phyloP scores from a whole-genome alignment of 2,888 invertebrate species.

The Drosophila monieri region DNA sequence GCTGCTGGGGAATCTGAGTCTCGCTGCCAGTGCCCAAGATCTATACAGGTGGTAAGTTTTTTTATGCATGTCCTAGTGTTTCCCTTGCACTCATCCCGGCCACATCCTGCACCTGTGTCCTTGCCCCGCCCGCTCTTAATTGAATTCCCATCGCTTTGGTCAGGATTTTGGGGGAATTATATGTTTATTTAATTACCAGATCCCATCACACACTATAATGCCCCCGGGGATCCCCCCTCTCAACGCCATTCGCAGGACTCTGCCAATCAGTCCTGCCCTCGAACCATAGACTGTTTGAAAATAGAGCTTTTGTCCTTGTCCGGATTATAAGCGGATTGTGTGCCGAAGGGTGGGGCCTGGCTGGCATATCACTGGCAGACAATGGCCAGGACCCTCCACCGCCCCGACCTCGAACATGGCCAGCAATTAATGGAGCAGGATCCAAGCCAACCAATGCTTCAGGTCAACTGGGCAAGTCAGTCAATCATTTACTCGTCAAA shows the following conservation, averaged over 20 bases:
- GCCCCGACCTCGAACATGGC: background rate
- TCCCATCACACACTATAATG: constrained; percentile 9
- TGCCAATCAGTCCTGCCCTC: constrained; percentile 43
- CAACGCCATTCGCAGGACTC: constrained; percentile 58
- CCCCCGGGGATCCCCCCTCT: constrained; percentile 8
- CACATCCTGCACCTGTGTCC: background rate
- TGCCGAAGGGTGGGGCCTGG: background rate
- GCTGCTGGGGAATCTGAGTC: constrained; percentile 83
- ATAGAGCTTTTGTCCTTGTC: constrained; percentile 6
- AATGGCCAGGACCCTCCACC: constrained; percentile 12
- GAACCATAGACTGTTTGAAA: background rate
- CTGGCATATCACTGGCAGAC: constrained; percentile 36
- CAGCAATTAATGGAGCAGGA: constrained; percentile 33
- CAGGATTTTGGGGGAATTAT: background rate
- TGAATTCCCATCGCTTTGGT: constrained; percentile 44
- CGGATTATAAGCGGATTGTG: constrained; percentile 14
- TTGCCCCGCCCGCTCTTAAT: constrained; percentile 37
- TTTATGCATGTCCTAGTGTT: constrained; percentile 51
- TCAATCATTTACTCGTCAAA: constrained; percentile 24
- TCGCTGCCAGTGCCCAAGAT: constrained; percentile 85
- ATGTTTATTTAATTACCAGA: background rate
- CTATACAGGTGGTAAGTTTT: constrained; percentile 84
- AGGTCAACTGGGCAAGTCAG: constrained; percentile 16
- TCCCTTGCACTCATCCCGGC: background rate
- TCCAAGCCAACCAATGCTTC: background rate